phyloP scores from a whole-genome alignment of 2,888 invertebrate species.

The Microchrysa polita region DNA sequence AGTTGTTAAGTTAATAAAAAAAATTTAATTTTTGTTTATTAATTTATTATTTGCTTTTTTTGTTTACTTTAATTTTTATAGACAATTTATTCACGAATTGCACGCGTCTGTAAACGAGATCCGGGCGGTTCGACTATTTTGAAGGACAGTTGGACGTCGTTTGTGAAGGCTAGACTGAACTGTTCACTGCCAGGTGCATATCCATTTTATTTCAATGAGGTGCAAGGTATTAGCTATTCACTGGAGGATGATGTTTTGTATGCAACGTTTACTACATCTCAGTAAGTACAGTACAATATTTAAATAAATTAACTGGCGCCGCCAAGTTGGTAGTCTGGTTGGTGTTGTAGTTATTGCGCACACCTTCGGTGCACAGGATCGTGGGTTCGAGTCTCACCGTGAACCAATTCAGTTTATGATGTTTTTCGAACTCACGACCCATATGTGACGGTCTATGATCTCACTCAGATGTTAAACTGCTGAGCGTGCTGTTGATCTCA shows the following conservation, averaged over 20 bases:
- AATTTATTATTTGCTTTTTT: background rate
- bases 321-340: no score
- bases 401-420: no score
- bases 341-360: no score
- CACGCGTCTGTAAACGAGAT: slow-evolving; percentile 91
- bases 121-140: slow-evolving; percentile 78
- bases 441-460: no score
- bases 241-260: slow-evolving; percentile 81
- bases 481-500: no score
- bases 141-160: slow-evolving; percentile 91
- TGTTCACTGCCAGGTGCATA: slow-evolving; percentile 86
- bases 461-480: no score
- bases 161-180: slow-evolving; percentile 84
- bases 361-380: no score
- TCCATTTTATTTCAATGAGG: slow-evolving; percentile 88
- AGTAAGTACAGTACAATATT: no score
- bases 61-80: no score
- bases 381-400: no score
- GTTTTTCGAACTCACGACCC: no score
- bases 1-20: slow-evolving; percentile 48
- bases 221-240: slow-evolving; percentile 84
- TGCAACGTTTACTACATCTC: slow-evolving; percentile 85
- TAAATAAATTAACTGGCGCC: no score
- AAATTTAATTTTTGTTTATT: background rate
- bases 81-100: slow-evolving; percentile 90